Conservation (phyloP, 2,888 invertebrate species). For the Magallana nippona region DNA sequence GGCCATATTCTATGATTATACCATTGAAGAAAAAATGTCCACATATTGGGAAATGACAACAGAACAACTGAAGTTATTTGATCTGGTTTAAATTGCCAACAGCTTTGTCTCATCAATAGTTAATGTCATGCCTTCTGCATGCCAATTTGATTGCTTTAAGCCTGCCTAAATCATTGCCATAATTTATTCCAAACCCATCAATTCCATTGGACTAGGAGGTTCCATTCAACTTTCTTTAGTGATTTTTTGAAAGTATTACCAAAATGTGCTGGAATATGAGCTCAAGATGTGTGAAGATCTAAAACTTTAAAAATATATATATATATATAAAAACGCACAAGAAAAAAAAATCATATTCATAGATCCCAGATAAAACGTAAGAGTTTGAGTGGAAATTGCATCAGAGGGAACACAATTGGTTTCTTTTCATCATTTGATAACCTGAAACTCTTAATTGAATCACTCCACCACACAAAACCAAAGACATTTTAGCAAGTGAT, state of each 20-base stretch:
- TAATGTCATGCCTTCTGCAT: conserved; percentile 16
- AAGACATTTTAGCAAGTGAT: conserved; percentile 32
- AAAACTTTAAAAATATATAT: background rate
- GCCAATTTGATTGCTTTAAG: conserved; percentile 19
- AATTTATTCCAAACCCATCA: conserved; percentile 26
- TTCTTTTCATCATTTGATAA: conserved; percentile 29
- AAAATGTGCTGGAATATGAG: conserved; percentile 26
- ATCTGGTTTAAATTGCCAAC: conserved; percentile 22
- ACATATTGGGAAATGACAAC: conserved; percentile 13
- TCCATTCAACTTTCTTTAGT: conserved; percentile 14
- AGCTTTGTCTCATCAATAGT: conserved; percentile 23
- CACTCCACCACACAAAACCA: conserved; percentile 32
- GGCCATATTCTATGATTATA: conserved; percentile 13
- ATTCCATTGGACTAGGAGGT: conserved; percentile 30
- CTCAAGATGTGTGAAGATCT: conserved; percentile 16
- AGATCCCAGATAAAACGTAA: background rate
- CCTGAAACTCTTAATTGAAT: conserved; percentile 33
- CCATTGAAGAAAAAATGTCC: background rate
- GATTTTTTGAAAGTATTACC: conserved; percentile 13
- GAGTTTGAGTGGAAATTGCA: conserved; percentile 31
- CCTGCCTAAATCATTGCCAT: conserved; percentile 31
- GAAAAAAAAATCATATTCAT: conserved; percentile 19
- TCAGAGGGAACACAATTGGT: conserved; percentile 24
- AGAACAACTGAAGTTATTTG: conserved; percentile 27
- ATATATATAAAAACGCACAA: background rate